Conservation (phyloP, 2,797 vertebrate species). For the Crenuchus spilurus region DNA sequence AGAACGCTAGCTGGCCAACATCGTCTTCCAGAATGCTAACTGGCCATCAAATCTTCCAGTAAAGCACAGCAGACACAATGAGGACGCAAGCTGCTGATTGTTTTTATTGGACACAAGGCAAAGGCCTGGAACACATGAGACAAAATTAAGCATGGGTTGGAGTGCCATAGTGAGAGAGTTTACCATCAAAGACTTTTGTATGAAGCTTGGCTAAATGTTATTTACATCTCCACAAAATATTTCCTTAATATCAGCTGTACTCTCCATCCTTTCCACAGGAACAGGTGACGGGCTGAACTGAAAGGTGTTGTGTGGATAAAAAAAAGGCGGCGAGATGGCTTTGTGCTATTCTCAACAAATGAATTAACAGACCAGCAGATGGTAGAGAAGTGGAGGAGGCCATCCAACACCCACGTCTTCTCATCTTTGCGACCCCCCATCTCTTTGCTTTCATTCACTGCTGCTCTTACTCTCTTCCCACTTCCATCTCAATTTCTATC, state of each 20-base stretch:
- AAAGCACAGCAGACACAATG: constrained; percentile 2
- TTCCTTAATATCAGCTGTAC: constrained; percentile 18
- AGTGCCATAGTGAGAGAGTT: not conserved
- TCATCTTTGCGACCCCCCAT: not conserved
- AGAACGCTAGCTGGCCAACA: constrained; percentile 1
- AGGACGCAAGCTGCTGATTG: constrained; percentile 25
- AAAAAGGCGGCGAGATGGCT: constrained; percentile 19
- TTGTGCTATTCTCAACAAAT: constrained; percentile 45
- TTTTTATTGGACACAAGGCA: constrained; percentile 29
- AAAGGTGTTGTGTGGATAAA: constrained; percentile 23
- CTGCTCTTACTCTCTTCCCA: constrained; percentile 19
- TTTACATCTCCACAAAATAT: constrained; percentile 5
- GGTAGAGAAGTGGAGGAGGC: constrained; percentile 28
- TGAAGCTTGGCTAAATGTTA: constrained; percentile 1
- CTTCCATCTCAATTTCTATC: constrained; percentile 11
- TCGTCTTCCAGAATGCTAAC: too few species aligned
- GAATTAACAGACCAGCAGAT: constrained; percentile 48
- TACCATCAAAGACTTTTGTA: constrained; percentile 12
- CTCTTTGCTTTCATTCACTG: constrained; percentile 6
- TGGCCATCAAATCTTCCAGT: constrained; percentile 27
- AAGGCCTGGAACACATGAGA: not conserved
- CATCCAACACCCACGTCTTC: constrained; percentile 30
- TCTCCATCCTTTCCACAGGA: constrained; percentile 28
- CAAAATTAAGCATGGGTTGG: not conserved
- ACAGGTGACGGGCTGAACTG: constrained; percentile 40